phyloP scores from a whole-genome alignment of 2,888 invertebrate species.

The Dynastes tityus region DNA sequence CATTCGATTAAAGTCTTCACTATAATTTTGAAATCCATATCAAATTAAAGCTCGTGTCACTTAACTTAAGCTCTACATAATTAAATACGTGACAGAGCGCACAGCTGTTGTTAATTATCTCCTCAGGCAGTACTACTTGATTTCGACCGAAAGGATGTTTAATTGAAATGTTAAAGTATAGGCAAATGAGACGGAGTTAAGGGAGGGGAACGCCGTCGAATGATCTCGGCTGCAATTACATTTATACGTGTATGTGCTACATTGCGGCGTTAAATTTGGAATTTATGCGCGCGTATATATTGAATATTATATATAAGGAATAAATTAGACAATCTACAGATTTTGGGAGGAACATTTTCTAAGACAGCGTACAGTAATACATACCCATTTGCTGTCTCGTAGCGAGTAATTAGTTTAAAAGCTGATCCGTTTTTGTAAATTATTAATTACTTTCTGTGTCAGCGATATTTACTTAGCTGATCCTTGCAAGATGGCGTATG shows the following conservation, averaged over 20 bases:
- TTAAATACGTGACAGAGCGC: slow-evolving; percentile 36
- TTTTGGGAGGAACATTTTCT: background rate
- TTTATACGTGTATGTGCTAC: slow-evolving; percentile 21
- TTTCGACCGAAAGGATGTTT: slow-evolving; percentile 36
- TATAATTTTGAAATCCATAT: slow-evolving; percentile 30
- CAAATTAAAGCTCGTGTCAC: slow-evolving; percentile 23
- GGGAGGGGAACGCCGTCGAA: background rate
- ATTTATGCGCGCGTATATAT: background rate
- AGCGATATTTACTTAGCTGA: too few relatives aligned
- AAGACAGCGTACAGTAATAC: background rate
- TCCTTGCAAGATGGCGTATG: too few relatives aligned
- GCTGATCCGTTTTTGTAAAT: too few relatives aligned
- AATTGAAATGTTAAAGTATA: slow-evolving; percentile 43
- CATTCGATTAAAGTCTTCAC: slow-evolving; percentile 22
- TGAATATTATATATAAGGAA: background rate
- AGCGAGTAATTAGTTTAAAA: too few relatives aligned
- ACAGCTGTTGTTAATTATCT: slow-evolving; percentile 41
- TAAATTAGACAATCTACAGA: background rate
- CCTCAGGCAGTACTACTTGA: slow-evolving; percentile 12
- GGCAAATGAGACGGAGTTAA: slow-evolving; percentile 3
- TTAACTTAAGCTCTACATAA: slow-evolving; percentile 35
- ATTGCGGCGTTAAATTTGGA: slow-evolving; percentile 3
- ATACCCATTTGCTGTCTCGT: background rate
- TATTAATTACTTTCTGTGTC: too few relatives aligned
- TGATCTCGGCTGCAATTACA: slow-evolving; percentile 24